Conservation (phyloP, 2,888 invertebrate species). For the Azorinus chamasolen region DNA sequence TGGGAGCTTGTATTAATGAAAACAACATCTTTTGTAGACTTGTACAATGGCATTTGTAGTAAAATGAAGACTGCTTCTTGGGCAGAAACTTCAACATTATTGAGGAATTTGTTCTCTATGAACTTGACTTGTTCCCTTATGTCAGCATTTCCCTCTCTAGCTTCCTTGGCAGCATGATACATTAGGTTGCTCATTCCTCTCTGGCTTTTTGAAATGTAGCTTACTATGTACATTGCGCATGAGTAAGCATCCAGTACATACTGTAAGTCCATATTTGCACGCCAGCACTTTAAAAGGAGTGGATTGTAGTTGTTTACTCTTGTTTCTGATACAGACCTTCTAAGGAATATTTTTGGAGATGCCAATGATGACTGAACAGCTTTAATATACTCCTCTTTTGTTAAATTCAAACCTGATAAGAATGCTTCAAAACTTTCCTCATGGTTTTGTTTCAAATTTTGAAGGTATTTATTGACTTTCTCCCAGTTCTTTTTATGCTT, state of each 20-base stretch:
- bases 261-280: not conserved
- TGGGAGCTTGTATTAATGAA: no score
- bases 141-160: not conserved
- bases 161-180: not conserved
- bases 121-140: not conserved
- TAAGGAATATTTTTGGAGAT: no score
- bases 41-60: constrained; percentile 61
- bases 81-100: constrained; percentile 67
- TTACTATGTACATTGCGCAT: not conserved
- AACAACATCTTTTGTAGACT: no score
- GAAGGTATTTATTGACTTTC: no score
- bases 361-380: no score
- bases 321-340: no score
- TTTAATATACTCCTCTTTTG: no score
- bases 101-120: constrained; percentile 56
- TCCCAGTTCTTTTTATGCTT: no score
- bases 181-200: not conserved
- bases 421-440: no score
- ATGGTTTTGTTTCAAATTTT: no score
- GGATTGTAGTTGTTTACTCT: not conserved
- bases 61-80: constrained; percentile 71
- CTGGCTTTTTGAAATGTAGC: not conserved
- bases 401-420: no score
- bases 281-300: not conserved
- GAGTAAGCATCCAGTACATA: not conserved